phyloP scores from a whole-genome alignment of 2,888 invertebrate species.

The Tetropium fuscum region DNA sequence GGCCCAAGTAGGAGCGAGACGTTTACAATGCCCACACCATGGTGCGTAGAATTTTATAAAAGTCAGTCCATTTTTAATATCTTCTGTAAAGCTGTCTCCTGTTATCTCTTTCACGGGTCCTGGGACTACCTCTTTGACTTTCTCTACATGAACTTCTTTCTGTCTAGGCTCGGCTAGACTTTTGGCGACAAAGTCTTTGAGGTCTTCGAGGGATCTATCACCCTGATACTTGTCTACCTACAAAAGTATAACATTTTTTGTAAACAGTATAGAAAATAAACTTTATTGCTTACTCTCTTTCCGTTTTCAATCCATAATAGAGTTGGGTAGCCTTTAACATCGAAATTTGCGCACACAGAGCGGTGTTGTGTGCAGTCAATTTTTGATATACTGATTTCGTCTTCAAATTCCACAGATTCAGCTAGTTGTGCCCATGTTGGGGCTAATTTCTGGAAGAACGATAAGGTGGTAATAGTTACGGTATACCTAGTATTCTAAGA shows the following conservation, averaged over 20 bases:
- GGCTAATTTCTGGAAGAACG: slow-evolving; percentile 74
- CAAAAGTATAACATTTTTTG: not conserved
- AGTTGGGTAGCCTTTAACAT: slow-evolving; percentile 90
- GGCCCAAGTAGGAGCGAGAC: slow-evolving; percentile 86
- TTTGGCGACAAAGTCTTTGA: slow-evolving; percentile 78
- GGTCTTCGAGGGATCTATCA: slow-evolving; percentile 74
- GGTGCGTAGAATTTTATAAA: slow-evolving; percentile 92
- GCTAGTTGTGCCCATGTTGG: slow-evolving; percentile 89
- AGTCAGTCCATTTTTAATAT: slow-evolving; percentile 77
- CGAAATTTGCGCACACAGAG: slow-evolving; percentile 81
- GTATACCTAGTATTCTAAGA: not conserved
- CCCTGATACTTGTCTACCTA: slow-evolving; percentile 83
- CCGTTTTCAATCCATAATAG: slow-evolving; percentile 91
- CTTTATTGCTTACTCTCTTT: slow-evolving; percentile 71
- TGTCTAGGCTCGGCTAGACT: slow-evolving; percentile 71
- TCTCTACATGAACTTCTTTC: slow-evolving; percentile 46
- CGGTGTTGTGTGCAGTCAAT: slow-evolving; percentile 87
- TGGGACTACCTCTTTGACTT: slow-evolving; percentile 54
- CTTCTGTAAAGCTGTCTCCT: slow-evolving; percentile 79
- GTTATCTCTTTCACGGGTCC: slow-evolving; percentile 67
- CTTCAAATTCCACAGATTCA: slow-evolving; percentile 74
- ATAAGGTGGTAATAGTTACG: not conserved
- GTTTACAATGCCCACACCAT: slow-evolving; percentile 92
- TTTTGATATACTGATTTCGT: slow-evolving; percentile 80
- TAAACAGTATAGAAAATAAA: too few species aligned